Base-by-base conservation (phyloP, 2,113 vertebrate genomes). In the Pantherophis guttatus region DNA sequence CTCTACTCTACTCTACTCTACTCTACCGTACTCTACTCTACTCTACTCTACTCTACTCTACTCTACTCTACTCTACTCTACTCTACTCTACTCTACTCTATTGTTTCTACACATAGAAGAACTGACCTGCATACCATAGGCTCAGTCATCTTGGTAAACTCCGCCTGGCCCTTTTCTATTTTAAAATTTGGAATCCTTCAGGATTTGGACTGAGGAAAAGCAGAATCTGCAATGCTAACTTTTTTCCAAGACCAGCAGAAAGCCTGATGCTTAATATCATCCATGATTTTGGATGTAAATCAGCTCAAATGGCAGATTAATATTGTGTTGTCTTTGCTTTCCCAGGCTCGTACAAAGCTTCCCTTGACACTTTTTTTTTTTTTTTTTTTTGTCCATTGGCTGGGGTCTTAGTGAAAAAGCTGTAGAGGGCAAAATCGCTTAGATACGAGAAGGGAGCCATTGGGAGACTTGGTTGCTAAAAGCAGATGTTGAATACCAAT, bases 251-350 rank as follows among this genome's bases (percentile, higher is more conserved):
- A 59, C 1, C 70, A 85, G 93, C 91, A 54, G 93, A 13, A 95
- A 94, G 21, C 23, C 4, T 65, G 92, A 86, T 88, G 50, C 75
- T 0, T 62, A 13, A 54, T 88, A 88, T 94, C 95, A 95, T 92
- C 94, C 93, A 93, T 50, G 7, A 39, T 15, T 6, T 11, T 90
- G 88, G 44, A 89, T 13, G 12, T 62, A 89, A 95, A 95, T 95
- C 1, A 94, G 55, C 93, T 89, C 81, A 95, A 1, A 91, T 86
- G 21, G 58, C 90, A 94, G 93, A 93, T 95, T 95, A 95, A 94
- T 93, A 75, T 88, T 89, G 94, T 95, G 62, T 93, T 96, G 91
- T 94, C 19, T 96, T 97, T 94, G 33, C 96, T 96, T 94, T 70
- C 92, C 59, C 88, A 95, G 91, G 95, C 94, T 85, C 95, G 94